These are phyloP conservation scores for Panopea generosa DNA, from an alignment of 2,888 invertebrate genomes.

Conservation along the genomic window DNA sequence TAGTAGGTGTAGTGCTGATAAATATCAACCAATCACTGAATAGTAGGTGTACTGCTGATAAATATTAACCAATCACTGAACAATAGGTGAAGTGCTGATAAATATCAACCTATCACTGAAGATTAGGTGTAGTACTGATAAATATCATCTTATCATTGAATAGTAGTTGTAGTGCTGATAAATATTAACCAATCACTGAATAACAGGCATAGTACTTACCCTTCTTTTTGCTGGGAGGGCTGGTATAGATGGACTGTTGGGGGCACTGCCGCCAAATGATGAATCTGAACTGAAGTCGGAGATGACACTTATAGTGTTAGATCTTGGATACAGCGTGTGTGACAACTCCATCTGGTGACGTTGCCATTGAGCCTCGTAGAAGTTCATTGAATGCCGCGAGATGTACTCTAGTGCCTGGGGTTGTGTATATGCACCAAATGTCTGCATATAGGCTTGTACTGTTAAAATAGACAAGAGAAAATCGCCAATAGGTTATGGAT, in stretches of 20 bases:
- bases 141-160: too few species aligned
- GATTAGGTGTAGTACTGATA: too few species aligned
- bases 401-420: conserved; percentile 92
- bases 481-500: too few species aligned
- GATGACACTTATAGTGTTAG: conserved; percentile 82
- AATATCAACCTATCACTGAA: too few species aligned
- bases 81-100: too few species aligned
- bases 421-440: conserved; percentile 94
- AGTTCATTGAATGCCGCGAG: conserved; percentile 93
- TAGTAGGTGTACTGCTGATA: too few species aligned
- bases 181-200: too few species aligned
- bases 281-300: conserved; percentile 80
- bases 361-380: conserved; percentile 88
- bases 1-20: too few species aligned
- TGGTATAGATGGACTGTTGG: conserved; percentile 70
- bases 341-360: conserved; percentile 85
- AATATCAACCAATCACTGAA: too few species aligned
- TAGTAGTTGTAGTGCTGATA: too few species aligned
- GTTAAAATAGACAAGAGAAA: conserved; percentile 43
- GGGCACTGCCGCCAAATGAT: conserved; percentile 70
- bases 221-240: conserved; percentile 76
- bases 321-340: conserved; percentile 79
- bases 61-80: too few species aligned
- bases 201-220: too few species aligned
- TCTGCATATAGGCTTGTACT: conserved; percentile 98